Base-by-base conservation (phyloP, 2,888 invertebrate species). In the Trichogramma dendrolimi region DNA sequence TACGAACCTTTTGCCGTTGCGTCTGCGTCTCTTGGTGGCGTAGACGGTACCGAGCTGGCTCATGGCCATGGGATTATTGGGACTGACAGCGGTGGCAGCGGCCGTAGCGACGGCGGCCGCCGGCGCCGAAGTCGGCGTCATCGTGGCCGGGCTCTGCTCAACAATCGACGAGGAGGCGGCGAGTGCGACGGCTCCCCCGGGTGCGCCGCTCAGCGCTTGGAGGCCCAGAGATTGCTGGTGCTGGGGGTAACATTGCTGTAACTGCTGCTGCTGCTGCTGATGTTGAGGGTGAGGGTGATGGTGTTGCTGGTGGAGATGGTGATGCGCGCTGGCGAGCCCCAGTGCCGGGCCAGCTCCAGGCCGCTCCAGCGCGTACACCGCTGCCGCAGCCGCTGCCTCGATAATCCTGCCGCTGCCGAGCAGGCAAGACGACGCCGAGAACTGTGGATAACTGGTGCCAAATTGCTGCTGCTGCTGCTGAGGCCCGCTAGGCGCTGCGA, bases 41-140 rank as follows among this genome's bases (percentile, higher is more conserved):
- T 96, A 96, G 76, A 96, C 96, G 74, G 96, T 96, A 71, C 94
- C 94, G 75, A 95, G 87, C 80, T 94, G 94, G 83, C 92, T 94
- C 88, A 90, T 89, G 75, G 83, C 83, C 68, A 76, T 76, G 71
- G 78, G 74, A 70, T 79, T 77, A 72, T 75, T 76, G 65, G 80
- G 75, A 61, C 76, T 77, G 68, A 76, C 72, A 48, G 71, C 71
- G 58, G 72, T 63, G 60, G 74, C 71, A 67, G 78, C 70, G 27
- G 27, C 27, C 59, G 75, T 73, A 58, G 72, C 64, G 60, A 74
- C 71, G 67, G 78, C 70, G 58, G 75, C 72, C 70, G 77, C 73
- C 64, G 76, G 77, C 50, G 76, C 72, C 69, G 75, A 73, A 51
- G 77, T 77, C 58, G 78, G 78, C 71, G 74, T 79, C 77, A 75